Evolutionary conservation across 2,113 vertebrate genomes (phyloP), one percentile per base, ranked within the genome.

Genomic region (Antidorcas marsupialis): DNA sequence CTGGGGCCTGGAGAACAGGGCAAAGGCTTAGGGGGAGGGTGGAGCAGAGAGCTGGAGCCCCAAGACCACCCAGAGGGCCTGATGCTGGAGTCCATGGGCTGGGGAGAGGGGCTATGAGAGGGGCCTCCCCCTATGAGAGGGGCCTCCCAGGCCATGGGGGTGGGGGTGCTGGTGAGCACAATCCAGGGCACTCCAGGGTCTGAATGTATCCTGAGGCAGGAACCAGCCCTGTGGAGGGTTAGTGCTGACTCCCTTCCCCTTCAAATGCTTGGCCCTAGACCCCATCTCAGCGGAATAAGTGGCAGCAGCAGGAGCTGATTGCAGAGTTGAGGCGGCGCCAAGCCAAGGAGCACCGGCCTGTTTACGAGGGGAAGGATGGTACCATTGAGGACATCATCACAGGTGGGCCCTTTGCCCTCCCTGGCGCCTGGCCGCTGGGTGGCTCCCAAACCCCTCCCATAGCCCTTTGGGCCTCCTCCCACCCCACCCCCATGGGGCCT

Each of bases 381-480:
- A 99, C 99, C 98, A 99, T 99, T 45, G 99, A 99, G 98, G 99
- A 99, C 99, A 99, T 99, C 97, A 99, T 99, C 98, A 99, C 99
- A 96, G 99, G 99, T 99, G 99, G 55, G 45, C 94, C 95, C 95
- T 74, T 0, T 2, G 0, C 4, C 39, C 3, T 91, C 30, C 39
- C 43, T 25, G 16, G 1, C 16, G 17, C 59, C 47, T 50, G 43
- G 84, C 89, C 87, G 12, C 85, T 89, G 12, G 2, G 85, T 90
- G 93, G 7, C 53, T 87, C 90, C 97, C 97, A 92, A 78, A 50
- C 57, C 62, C 82, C 86, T 53, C 67, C 84, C 76, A 79, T 84
- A 60, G 67, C 33, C 50, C 89, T 71, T 30, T 39, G 85, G 96
- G 91, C 97, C 36, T 81, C 45, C 27, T 97, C 87, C 84, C 9